Percentiles rank a stretch among this genome's conserved stretches.
Conservation (phyloP, 2,113 vertebrate species). For the Chauna torquata region DNA sequence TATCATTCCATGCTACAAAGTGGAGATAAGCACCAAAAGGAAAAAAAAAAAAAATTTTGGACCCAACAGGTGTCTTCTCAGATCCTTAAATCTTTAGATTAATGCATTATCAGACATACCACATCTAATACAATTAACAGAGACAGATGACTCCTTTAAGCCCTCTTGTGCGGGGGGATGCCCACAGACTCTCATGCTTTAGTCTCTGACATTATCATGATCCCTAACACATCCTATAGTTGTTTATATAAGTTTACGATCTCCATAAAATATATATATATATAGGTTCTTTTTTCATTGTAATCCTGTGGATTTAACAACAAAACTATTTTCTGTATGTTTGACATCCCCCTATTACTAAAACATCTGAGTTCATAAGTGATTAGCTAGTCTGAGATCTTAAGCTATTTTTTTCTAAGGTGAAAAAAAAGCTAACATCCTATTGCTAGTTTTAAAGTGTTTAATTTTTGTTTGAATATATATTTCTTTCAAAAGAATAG, state of each 20-base stretch:
- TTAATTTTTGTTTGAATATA: background rate
- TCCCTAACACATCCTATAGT: background rate
- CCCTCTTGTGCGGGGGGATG: background rate
- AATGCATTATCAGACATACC: background rate
- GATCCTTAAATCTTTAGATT: background rate
- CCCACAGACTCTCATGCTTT: background rate
- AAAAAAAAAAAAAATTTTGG: background rate
- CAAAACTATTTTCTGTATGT: background rate
- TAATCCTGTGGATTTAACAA: background rate
- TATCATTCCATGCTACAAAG: background rate
- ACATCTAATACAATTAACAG: background rate
- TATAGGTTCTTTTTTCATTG: background rate
- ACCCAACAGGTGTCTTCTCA: background rate
- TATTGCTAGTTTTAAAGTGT: background rate
- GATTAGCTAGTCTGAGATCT: background rate
- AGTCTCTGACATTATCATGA: background rate
- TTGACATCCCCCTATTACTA: background rate
- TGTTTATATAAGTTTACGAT: constrained; percentile 32
- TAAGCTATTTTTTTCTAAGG: background rate
- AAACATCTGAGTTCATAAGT: background rate
- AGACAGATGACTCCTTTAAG: background rate
- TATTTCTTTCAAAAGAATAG: background rate
- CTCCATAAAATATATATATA: too few relatives aligned
- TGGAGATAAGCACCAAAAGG: background rate
- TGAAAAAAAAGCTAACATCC: background rate